Conservation (phyloP, 2,888 invertebrate species). For the Drosophila pseudotakahashii region DNA sequence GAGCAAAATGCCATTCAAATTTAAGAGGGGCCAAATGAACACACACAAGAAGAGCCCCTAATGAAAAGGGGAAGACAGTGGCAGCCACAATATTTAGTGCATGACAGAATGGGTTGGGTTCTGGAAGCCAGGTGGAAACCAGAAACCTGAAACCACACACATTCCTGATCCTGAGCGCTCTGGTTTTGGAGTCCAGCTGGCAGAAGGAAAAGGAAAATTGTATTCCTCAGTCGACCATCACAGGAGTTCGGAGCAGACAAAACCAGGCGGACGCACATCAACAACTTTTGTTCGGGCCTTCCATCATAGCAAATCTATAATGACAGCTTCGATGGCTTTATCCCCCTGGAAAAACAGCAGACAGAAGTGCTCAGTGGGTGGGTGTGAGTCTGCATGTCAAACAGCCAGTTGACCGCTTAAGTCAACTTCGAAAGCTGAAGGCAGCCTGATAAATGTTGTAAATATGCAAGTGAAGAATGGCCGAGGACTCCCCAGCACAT, state of each 20-base stretch:
- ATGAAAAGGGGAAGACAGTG: constrained; percentile 68
- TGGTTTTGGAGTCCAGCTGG: constrained; percentile 2
- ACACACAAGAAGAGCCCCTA: constrained; percentile 19
- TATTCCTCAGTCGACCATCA: constrained; percentile 1
- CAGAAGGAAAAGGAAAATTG: constrained; percentile 8
- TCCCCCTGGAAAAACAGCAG: constrained; percentile 16
- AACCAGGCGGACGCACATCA: constrained; percentile 46
- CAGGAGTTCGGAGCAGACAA: background rate
- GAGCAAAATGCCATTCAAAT: constrained; percentile 43
- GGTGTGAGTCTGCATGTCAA: constrained; percentile 22
- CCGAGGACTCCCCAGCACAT: constrained; percentile 31
- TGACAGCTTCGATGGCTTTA: constrained; percentile 63
- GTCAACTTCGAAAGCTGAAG: constrained; percentile 37
- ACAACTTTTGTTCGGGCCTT: constrained; percentile 62
- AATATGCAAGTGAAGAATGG: constrained; percentile 52
- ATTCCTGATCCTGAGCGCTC: background rate
- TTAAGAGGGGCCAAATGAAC: constrained; percentile 17
- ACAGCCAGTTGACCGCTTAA: constrained; percentile 58
- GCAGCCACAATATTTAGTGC: constrained; percentile 71
- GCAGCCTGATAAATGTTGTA: constrained; percentile 65
- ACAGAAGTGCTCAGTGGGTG: background rate
- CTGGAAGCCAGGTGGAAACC: background rate
- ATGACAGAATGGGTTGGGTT: constrained; percentile 41
- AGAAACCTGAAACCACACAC: background rate
- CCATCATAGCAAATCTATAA: constrained; percentile 74